These are phyloP conservation scores for Gila orcuttii DNA, from an alignment of 2,113 vertebrate species.

Conservation along the genomic window DNA sequence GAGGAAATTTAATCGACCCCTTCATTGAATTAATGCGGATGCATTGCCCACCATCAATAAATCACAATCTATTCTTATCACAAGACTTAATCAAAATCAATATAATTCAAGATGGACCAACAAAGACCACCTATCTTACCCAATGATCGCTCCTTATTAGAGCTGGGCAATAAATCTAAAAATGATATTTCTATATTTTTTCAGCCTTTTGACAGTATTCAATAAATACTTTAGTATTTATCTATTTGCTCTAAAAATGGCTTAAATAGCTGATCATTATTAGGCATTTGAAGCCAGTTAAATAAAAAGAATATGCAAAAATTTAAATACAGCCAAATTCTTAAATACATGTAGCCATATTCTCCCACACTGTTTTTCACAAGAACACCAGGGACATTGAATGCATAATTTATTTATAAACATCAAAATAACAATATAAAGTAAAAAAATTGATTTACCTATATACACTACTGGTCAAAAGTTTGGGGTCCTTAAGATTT, in stretches of 20 bases:
- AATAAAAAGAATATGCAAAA: background rate
- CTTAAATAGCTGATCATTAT: background rate
- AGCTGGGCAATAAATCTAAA: background rate
- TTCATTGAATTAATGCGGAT: conserved; percentile 27
- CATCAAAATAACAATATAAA: too few relatives aligned
- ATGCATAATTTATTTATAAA: too few relatives aligned
- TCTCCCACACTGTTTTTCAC: background rate
- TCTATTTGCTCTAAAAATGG: background rate
- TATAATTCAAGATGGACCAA: background rate
- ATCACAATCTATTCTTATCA: conserved; percentile 31
- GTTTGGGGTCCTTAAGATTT: background rate
- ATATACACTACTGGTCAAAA: background rate
- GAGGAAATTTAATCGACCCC: conserved; percentile 26
- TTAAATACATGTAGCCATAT: background rate
- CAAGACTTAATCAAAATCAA: conserved; percentile 2
- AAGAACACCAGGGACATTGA: background rate
- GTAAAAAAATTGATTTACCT: background rate
- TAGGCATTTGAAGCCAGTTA: background rate
- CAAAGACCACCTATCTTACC: background rate
- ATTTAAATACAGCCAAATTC: too few relatives aligned
- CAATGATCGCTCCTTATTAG: background rate
- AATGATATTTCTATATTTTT: background rate
- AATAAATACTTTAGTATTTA: background rate
- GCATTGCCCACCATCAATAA: conserved; percentile 11
- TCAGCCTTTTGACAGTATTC: background rate